These are phyloP conservation scores for Aldabrachelys gigantea DNA, from an alignment of 2,113 vertebrate species.

Conservation along the genomic window DNA sequence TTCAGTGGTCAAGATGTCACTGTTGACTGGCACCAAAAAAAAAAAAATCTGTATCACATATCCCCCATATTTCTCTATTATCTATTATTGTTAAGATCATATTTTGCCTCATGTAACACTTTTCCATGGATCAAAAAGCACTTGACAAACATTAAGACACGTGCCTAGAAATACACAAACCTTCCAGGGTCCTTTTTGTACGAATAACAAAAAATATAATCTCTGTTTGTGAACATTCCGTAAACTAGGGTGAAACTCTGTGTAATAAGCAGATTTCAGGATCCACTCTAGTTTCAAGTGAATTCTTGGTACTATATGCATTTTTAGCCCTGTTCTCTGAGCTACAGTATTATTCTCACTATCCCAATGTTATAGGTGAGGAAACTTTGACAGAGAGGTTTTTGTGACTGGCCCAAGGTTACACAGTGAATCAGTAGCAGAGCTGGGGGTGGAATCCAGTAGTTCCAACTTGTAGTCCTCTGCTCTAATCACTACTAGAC, in stretches of 20 bases:
- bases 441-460: background rate
- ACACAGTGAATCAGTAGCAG: background rate
- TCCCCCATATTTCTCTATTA: background rate
- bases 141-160: background rate
- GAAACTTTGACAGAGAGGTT: background rate
- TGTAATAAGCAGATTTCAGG: accelerated
- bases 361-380: background rate
- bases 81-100: background rate
- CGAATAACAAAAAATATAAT: background rate
- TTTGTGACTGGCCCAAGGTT: background rate
- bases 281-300: background rate
- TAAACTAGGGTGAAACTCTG: background rate
- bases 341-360: background rate
- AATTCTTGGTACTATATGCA: background rate
- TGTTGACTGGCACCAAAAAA: background rate
- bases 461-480: background rate
- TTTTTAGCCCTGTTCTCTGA: background rate
- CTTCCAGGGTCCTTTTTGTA: background rate
- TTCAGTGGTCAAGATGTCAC: background rate
- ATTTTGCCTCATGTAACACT: background rate
- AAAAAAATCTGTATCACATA: background rate
- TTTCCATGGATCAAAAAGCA: background rate
- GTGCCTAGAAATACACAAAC: background rate
- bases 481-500: background rate
- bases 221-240: background rate